A percentile compares a stretch with the other conserved stretches of the same genome.
Evolutionary conservation across 1,140 invertebrate species (phyloP).

Genomic region (Protaetia brevitarsis): DNA sequence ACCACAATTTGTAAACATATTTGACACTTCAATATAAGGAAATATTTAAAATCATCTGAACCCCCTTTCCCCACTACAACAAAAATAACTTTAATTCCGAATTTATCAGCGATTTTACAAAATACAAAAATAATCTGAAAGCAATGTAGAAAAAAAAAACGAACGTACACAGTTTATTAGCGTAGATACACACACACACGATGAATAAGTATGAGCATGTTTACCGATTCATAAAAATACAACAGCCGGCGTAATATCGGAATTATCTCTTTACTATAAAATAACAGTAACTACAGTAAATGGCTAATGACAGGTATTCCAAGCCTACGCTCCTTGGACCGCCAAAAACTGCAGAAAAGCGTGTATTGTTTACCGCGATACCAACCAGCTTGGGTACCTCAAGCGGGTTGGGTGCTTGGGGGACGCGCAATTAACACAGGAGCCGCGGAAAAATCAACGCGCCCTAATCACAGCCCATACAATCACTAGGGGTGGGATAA

Average conservation of each 20-base stretch:
- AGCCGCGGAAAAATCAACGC: not conserved
- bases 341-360: conserved; percentile 25
- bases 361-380: conserved; percentile 34
- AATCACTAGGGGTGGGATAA: not conserved
- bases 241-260: conserved; percentile 1
- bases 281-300: not conserved
- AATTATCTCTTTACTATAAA: conserved; percentile 17
- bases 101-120: not conserved
- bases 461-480: not conserved
- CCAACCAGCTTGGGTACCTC: conserved; percentile 39
- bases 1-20: too few species aligned
- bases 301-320: not conserved
- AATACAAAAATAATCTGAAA: not conserved
- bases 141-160: too few species aligned
- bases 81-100: not conserved
- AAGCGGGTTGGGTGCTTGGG: conserved; percentile 26
- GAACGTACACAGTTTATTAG: too few species aligned
- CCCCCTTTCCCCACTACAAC: too few species aligned
- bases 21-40: too few species aligned
- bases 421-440: not conserved
- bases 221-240: conserved; percentile 1
- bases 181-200: too few species aligned
- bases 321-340: not conserved
- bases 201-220: too few species aligned
- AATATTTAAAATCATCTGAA: too few species aligned